Percentiles rank a stretch among this genome's conserved stretches.
phyloP scores from a whole-genome alignment of 23 tunicate species.

The Ciona savignyi region DNA sequence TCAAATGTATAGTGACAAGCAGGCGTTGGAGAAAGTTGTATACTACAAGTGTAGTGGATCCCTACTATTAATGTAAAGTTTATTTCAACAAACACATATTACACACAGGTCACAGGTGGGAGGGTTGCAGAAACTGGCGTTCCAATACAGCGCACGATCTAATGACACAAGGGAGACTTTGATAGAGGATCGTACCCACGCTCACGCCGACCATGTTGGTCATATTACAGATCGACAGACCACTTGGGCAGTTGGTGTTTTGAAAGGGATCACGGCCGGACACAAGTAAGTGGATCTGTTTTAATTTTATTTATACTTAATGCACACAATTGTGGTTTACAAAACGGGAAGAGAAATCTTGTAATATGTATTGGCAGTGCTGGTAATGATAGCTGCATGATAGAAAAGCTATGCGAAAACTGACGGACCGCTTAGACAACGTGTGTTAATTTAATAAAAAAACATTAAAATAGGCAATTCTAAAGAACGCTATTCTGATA shows the following conservation, averaged over 20 bases:
- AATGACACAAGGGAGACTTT: slow-evolving; percentile 65
- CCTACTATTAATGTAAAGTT: too few species aligned
- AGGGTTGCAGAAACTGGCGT: slow-evolving; percentile 39
- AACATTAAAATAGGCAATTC: too few species aligned
- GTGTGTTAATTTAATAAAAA: too few species aligned
- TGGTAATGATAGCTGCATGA: too few species aligned
- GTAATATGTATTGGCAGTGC: background rate
- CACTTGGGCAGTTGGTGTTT: slow-evolving; percentile 91
- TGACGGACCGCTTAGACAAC: too few species aligned
- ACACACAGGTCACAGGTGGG: slow-evolving; percentile 30
- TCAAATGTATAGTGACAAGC: too few species aligned
- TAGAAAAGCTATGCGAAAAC: too few species aligned
- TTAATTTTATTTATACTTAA: too few species aligned
- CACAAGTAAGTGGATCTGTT: slow-evolving; percentile 44
- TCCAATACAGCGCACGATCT: slow-evolving; percentile 67
- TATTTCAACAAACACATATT: background rate
- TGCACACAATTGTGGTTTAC: too few species aligned
- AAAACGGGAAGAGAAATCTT: background rate
- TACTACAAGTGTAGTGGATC: too few species aligned
- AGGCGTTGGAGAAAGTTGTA: too few species aligned
- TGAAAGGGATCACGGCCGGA: slow-evolving; percentile 84
- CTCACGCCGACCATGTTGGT: slow-evolving; percentile 97
- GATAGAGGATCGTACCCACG: slow-evolving; percentile 82
- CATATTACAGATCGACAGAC: slow-evolving; percentile 75
- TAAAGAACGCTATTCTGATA: too few species aligned